These are phyloP conservation scores for Aleiodes leptofemur DNA, from an alignment of 2,888 invertebrate species.

Conservation along the genomic window DNA sequence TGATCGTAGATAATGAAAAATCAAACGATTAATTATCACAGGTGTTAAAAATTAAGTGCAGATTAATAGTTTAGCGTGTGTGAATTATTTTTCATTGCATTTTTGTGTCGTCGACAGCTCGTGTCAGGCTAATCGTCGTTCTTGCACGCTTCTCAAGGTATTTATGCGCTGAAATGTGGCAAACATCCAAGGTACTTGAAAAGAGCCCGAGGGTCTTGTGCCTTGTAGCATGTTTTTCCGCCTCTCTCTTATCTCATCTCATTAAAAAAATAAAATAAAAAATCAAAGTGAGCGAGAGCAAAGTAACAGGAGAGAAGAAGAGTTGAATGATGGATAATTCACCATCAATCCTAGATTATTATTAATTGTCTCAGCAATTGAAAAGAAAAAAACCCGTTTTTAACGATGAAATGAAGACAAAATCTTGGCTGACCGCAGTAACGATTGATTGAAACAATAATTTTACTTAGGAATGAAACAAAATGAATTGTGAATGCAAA, in stretches of 20 bases:
- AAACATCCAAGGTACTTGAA: slow-evolving; percentile 33
- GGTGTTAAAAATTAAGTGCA: no score
- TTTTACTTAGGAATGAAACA: background rate
- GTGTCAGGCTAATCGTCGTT: slow-evolving; percentile 12
- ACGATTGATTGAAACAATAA: slow-evolving; percentile 16
- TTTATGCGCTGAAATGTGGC: slow-evolving; percentile 39
- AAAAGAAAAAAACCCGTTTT: background rate
- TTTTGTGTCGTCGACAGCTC: slow-evolving; percentile 17
- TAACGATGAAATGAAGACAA: background rate
- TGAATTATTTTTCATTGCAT: slow-evolving; percentile 35
- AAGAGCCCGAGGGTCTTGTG: background rate
- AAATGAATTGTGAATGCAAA: slow-evolving; percentile 11
- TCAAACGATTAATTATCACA: no score
- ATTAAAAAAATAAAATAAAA: no score
- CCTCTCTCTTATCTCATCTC: no score
- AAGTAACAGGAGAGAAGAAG: background rate
- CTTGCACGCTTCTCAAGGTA: slow-evolving; percentile 6
- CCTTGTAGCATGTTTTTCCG: background rate
- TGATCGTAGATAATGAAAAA: slow-evolving; percentile 7
- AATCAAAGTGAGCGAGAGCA: background rate
- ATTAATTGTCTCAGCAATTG: background rate
- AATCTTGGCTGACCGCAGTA: slow-evolving; percentile 31
- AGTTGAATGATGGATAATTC: background rate
- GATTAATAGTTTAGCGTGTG: slow-evolving; percentile 30
- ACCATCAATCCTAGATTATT: background rate